Base-by-base conservation (phyloP, 2,888 invertebrate species). In the Tetropium fuscum region DNA sequence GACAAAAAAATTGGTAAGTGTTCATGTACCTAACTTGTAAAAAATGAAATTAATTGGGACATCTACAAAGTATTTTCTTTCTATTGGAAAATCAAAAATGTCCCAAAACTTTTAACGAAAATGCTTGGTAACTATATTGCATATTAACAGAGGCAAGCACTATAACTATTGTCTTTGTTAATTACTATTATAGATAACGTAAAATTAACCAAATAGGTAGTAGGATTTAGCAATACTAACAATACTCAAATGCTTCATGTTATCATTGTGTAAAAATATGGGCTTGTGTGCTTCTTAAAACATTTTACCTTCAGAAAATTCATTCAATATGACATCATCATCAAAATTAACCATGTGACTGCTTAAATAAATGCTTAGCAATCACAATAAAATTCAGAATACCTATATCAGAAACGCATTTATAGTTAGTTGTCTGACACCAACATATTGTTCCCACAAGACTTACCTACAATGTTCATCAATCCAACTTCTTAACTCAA, bases 191-290 rank as follows among this genome's bases (percentile, higher is more conserved):
- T 27, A 22, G 13, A 32, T 32, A 45, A 45, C 19, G 13, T n/a
- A n/a, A n/a, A n/a, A n/a, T n/a, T n/a, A n/a, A n/a, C n/a, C n/a
- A n/a, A n/a, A n/a, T 20, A 20, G 48, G 19, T 32, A 48, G 32
- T n/a, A 18, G 45, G 6, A 48, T 48, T 13, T 48, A 34, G 76
- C 78, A 76, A 77, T 78, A 78, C 79, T 79, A 80, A 80, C 77
- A 78, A 75, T 79, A 78, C 78, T 78, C 78, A 75, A 72, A 61
- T 44, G 66, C 38, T 49, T 22, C 13, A 20, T 13, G 18, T 8
- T 11, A 25, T 49, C 38, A 66, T 69, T 70, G 30, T 63, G 44
- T 32, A 32, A 32, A 32, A 32, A 32, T 8, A 44, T 25, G 40
- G 18, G 16, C 18, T 10, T 47, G 5, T 32, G 25, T 30, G 27